These are phyloP conservation scores for Rhagonycha lutea DNA, from an alignment of 2,888 invertebrate genomes.

Conservation along the genomic window DNA sequence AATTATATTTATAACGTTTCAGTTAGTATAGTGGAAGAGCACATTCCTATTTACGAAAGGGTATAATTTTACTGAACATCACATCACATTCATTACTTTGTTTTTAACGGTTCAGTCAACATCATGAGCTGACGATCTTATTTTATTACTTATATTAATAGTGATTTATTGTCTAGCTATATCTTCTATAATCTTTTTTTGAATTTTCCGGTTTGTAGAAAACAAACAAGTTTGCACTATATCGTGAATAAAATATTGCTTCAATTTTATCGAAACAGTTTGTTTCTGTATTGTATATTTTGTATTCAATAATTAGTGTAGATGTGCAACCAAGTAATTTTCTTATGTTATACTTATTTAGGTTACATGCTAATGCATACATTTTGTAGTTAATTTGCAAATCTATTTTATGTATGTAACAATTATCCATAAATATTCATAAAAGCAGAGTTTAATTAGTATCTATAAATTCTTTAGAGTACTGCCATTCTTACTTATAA, in stretches of 20 bases:
- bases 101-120: conserved; percentile 26
- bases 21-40: not conserved
- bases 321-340: no score
- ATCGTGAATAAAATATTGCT: not conserved
- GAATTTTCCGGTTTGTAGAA: not conserved
- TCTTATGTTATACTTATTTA: no score
- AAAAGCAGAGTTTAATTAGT: not conserved
- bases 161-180: conserved; percentile 13
- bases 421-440: not conserved
- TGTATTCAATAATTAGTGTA: no score
- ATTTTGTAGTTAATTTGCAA: not conserved
- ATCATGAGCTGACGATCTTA: conserved; percentile 15
- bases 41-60: not conserved
- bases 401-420: not conserved
- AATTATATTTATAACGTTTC: not conserved
- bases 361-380: not conserved
- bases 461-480: not conserved
- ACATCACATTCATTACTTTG: conserved; percentile 16
- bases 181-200: not conserved
- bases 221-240: not conserved
- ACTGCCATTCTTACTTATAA: not conserved
- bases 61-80: conserved; percentile 6
- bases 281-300: not conserved
- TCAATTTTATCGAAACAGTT: not conserved
- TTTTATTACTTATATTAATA: conserved; percentile 14